These are phyloP conservation scores for Hyperopisus bebe DNA, from an alignment of 2,113 vertebrate species.

Conservation along the genomic window DNA sequence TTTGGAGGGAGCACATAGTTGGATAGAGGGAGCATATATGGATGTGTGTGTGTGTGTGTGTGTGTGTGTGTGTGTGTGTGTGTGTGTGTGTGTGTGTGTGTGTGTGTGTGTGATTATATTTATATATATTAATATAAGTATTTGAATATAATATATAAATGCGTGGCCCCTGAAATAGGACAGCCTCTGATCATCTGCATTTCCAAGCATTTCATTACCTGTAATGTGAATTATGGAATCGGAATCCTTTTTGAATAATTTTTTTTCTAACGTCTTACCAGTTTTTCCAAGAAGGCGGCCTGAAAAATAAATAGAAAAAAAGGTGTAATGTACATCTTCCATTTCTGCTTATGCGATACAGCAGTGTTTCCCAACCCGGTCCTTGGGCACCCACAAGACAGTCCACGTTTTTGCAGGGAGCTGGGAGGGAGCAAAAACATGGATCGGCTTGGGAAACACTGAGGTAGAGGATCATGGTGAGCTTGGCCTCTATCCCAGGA, in stretches of 20 bases:
- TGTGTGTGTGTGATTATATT: not conserved
- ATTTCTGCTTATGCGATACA: not conserved
- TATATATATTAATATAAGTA: not conserved
- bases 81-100: not conserved
- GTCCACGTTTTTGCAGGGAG: not conserved
- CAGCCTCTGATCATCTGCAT: not conserved
- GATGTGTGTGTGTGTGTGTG: too few species aligned
- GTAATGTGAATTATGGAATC: not conserved
- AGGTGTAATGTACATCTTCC: not conserved
- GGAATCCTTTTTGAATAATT: not conserved
- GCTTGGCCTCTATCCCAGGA: not conserved
- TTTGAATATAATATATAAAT: not conserved
- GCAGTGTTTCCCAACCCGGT: not conserved
- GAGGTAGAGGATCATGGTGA: not conserved
- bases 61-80: not conserved
- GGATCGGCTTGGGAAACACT: not conserved
- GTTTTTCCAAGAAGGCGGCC: not conserved
- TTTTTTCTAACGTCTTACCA: not conserved
- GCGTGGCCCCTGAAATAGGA: not conserved
- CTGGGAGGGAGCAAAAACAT: not conserved
- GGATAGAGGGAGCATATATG: too few species aligned
- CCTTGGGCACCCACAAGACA: not conserved
- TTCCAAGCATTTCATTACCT: not conserved
- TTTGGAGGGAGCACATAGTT: not conserved
- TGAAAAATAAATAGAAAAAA: not conserved